Conservation (phyloP, 2,113 vertebrate genomes). For the Rhea americana region DNA sequence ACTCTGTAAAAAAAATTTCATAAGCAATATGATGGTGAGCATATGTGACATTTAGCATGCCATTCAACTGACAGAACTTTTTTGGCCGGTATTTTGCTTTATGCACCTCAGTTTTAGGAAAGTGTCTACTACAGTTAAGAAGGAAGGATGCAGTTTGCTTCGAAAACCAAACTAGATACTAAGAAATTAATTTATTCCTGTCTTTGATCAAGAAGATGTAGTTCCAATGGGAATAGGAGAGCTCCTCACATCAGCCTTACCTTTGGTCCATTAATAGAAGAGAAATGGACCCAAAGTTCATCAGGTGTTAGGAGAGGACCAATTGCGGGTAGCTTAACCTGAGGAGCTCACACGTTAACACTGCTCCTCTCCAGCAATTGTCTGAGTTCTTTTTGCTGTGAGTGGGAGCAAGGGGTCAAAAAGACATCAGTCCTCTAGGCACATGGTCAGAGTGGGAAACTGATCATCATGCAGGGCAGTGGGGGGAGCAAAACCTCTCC, state of each 20-base stretch:
- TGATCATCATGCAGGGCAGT: rapidly evolving
- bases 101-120: neutral
- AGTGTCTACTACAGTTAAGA: neutral
- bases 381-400: rapidly evolving
- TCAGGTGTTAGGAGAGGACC: neutral
- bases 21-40: neutral
- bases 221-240: neutral
- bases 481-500: neutral
- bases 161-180: neutral
- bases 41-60: neutral
- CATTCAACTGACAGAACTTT: neutral
- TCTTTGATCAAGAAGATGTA: neutral
- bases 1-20: neutral
- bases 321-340: neutral
- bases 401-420: neutral
- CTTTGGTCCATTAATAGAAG: neutral
- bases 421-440: neutral
- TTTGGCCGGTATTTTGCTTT: neutral
- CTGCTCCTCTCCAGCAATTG: neutral
- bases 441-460: neutral
- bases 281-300: neutral
- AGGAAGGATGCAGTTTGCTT: neutral
- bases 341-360: neutral
- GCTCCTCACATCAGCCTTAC: neutral
- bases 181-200: neutral